A percentile compares a stretch with the other conserved stretches of the same genome.
Evolutionary conservation across 2,888 invertebrate genomes (phyloP).

Genomic region (Lithophane socia): DNA sequence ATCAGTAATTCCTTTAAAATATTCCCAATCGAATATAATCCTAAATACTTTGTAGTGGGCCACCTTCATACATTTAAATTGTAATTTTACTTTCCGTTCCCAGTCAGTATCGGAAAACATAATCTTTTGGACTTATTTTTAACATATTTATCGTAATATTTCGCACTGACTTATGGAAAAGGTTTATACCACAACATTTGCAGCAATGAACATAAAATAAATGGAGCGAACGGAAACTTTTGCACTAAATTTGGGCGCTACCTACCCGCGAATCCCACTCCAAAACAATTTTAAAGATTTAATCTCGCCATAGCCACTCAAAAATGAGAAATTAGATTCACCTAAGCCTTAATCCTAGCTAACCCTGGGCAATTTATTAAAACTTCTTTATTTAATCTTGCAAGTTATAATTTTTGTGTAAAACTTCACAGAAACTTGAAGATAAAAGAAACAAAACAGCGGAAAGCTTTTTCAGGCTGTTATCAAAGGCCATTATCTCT

Average conservation of each 20-base stretch:
- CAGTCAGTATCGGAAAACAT: not conserved
- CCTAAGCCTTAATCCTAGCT: conserved; percentile 82
- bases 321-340: conserved; percentile 77
- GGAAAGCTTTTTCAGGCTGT: conserved; percentile 90
- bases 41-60: not conserved
- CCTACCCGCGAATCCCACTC: conserved; percentile 60
- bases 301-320: conserved; percentile 63
- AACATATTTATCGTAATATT: conserved; percentile 24
- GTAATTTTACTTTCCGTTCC: not conserved
- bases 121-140: conserved; percentile 19
- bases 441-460: conserved; percentile 90
- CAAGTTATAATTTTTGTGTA: conserved; percentile 89
- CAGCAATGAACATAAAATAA: conserved; percentile 59
- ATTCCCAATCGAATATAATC: not conserved
- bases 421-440: conserved; percentile 86
- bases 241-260: conserved; percentile 53
- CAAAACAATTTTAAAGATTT: conserved; percentile 64
- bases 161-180: conserved; percentile 41
- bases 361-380: conserved; percentile 87
- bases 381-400: conserved; percentile 88
- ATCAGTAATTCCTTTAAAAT: not conserved
- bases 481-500: conserved; percentile 90
- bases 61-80: not conserved
- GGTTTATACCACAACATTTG: conserved; percentile 48
- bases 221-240: conserved; percentile 54